phyloP scores from a whole-genome alignment of 2,113 vertebrate species.

The Aegotheles bennettii region DNA sequence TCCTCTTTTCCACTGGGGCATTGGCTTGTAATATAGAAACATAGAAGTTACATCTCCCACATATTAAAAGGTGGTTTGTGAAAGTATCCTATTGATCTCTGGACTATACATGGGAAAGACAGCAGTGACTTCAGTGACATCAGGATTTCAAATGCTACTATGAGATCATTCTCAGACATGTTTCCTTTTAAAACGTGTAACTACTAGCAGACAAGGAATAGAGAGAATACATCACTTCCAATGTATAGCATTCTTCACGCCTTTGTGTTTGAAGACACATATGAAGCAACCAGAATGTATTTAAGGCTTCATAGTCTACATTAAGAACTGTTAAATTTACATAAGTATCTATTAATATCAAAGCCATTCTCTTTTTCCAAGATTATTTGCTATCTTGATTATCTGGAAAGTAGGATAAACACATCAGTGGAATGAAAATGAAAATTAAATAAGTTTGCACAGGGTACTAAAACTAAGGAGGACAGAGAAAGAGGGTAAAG shows the following conservation, averaged over 20 bases:
- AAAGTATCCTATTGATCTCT: neutral
- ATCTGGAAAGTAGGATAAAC: neutral
- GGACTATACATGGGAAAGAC: neutral
- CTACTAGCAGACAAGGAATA: neutral
- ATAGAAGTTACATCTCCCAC: neutral
- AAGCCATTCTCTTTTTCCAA: neutral
- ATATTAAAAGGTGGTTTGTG: neutral
- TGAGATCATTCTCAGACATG: neutral
- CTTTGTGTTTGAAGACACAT: neutral
- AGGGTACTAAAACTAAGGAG: neutral
- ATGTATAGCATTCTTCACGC: neutral
- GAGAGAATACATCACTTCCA: neutral
- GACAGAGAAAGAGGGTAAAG: neutral
- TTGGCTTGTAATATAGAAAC: neutral
- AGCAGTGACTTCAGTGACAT: neutral
- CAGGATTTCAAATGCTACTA: neutral
- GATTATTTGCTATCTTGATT: neutral
- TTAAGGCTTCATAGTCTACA: neutral
- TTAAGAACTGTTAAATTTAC: neutral
- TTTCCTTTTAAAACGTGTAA: neutral
- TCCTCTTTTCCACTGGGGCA: neutral
- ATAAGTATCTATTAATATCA: neutral
- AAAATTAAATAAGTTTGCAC: neutral
- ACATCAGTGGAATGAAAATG: neutral
- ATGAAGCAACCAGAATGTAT: neutral